Base-by-base conservation (phyloP, 2,113 vertebrate genomes). In the Halichoerus grypus region DNA sequence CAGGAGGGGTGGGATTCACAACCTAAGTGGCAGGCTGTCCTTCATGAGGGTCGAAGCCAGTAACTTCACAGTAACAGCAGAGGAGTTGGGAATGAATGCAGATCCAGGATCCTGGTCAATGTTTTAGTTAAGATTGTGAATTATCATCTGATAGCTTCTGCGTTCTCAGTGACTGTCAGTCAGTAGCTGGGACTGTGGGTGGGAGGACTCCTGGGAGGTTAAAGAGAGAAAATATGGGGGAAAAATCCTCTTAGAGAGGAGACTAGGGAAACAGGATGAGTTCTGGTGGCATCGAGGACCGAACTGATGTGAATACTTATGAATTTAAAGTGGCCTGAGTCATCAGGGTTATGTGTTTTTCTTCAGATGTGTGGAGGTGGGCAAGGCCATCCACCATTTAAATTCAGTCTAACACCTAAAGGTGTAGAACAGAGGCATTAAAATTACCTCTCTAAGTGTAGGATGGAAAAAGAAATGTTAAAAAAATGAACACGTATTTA, bases 21-120 rank as follows among this genome's bases (percentile, higher is more conserved):
- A 26, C 4, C 0, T 76, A 22, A 33, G 12, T 61, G 57, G 28
- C 1, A 4, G 53, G 19, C 28, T 76, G 28, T 42, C 36, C 5
- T 16, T 61, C 53, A 1, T 2, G 7, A 7, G 1, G 4, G 28
- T 57, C 42, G 18, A 12, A 16, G 22, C 7, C 22, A 22, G 0
- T 18, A 24, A 76, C 39, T 22, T 39, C 19, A 3, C 8, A n/a
- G 19, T n/a, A 49, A 88, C 12, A 61, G 69, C 53, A 16, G 19
- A 76, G 36, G 42, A 76, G 13, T 16, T 76, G 71, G 31, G 28
- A 24, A 16, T 16, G 74, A 46, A 74, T n/a, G 87, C 28, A 49
- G 31, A 76, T 18, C 55, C 28, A 61, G 39, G 22, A 24, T 33
- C 13, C 22, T 39, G 3, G 18, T 88, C 4, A 3, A 0, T 59